phyloP scores from a whole-genome alignment of 2,797 vertebrate species.

The Myoxocephalus aenaeus region DNA sequence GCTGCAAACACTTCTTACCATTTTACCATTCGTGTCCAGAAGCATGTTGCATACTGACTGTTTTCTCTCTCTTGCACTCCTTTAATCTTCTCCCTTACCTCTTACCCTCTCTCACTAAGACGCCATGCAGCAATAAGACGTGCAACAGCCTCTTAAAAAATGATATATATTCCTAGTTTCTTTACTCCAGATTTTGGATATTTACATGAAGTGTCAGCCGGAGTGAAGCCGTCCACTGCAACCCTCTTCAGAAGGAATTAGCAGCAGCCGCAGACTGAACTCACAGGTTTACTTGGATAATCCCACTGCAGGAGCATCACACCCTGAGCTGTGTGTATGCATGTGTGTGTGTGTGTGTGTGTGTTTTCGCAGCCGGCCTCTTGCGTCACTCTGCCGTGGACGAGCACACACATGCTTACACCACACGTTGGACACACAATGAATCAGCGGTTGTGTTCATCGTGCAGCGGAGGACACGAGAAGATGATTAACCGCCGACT shows the following conservation, averaged over 20 bases:
- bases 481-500: neutral
- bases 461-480: neutral
- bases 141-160: neutral
- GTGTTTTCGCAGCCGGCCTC: constrained; percentile 42
- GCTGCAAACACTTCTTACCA: constrained; percentile 51
- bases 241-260: constrained; percentile 72
- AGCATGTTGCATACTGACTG: constrained; percentile 66
- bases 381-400: constrained; percentile 66
- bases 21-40: constrained; percentile 76
- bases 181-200: neutral
- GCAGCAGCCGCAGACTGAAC: constrained; percentile 48
- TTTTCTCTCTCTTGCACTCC: too few species aligned
- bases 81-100: constrained; percentile 1
- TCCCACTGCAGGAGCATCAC: constrained; percentile 60
- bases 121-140: neutral
- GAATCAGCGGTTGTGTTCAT: constrained; percentile 37
- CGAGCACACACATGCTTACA: constrained; percentile 34
- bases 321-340: constrained; percentile 18
- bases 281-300: constrained; percentile 67
- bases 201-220: constrained; percentile 34
- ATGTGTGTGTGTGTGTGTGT: neutral
- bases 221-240: constrained; percentile 27
- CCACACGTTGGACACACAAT: constrained; percentile 15
- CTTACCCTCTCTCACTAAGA: neutral
- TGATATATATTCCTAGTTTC: neutral